Evolutionary conservation across 1,140 invertebrate species (phyloP).

Genomic region (Odontomachus brunneus): DNA sequence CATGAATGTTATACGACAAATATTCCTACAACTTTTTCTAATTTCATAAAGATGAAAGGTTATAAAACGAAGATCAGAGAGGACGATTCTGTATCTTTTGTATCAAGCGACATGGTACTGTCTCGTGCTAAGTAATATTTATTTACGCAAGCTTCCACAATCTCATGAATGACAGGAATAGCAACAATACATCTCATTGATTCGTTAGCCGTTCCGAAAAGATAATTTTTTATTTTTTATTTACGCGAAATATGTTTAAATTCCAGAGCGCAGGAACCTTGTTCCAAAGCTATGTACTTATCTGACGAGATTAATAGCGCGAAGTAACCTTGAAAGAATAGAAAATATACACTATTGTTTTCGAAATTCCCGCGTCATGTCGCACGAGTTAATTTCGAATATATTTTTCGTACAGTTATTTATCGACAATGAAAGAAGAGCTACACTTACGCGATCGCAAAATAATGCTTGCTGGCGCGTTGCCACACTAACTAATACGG

Average conservation of each 20-base stretch:
- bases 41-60: no score
- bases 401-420: constrained; percentile 36
- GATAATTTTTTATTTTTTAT: not conserved
- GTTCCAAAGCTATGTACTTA: not conserved
- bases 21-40: not conserved
- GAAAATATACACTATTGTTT: not conserved
- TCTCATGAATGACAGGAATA: no score
- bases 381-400: constrained; percentile 1
- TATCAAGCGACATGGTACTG: no score
- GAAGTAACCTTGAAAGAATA: constrained; percentile 63
- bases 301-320: constrained; percentile 54
- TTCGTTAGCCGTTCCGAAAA: no score
- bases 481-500: constrained; percentile 71
- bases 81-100: no score
- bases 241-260: not conserved
- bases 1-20: not conserved
- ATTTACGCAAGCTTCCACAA: no score
- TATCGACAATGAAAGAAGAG: constrained; percentile 23
- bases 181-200: no score
- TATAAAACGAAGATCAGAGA: no score
- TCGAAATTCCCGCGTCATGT: constrained; percentile 14
- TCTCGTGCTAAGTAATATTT: no score
- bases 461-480: constrained; percentile 48
- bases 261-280: not conserved
- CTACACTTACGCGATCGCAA: constrained; percentile 20